Percentiles rank a stretch among this genome's conserved stretches.
Conservation (phyloP, 2,888 invertebrate species). For the Leptopilina syphax region DNA sequence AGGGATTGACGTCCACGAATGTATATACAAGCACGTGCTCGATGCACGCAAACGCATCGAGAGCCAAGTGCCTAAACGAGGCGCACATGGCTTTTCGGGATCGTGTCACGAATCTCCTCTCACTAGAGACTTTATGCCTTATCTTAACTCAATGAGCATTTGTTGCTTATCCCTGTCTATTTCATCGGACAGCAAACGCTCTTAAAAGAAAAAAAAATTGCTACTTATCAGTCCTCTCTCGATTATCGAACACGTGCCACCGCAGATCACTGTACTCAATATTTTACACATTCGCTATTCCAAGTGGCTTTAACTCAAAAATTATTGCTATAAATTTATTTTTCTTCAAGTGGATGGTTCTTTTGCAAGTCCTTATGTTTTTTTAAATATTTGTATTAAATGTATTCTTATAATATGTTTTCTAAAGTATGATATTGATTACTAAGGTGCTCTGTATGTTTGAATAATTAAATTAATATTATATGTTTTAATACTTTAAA, state of each 20-base stretch:
- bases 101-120: conserved; percentile 48
- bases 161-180: conserved; percentile 35
- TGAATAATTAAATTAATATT: too few relatives aligned
- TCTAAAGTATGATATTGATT: too few relatives aligned
- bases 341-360: too few relatives aligned
- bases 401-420: too few relatives aligned
- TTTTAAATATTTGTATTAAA: too few relatives aligned
- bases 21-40: conserved; percentile 56
- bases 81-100: conserved; percentile 70
- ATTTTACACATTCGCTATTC: too few relatives aligned
- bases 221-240: neutral
- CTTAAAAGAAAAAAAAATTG: neutral
- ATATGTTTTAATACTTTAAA: too few relatives aligned
- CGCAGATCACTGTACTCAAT: neutral
- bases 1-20: conserved; percentile 45
- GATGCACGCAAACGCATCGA: conserved; percentile 55
- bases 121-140: conserved; percentile 56
- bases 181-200: neutral
- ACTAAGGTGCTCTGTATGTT: too few relatives aligned
- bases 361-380: too few relatives aligned
- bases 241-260: conserved; percentile 22
- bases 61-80: conserved; percentile 66
- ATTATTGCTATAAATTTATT: too few relatives aligned
- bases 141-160: conserved; percentile 51
- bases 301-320: too few relatives aligned